These are phyloP conservation scores for Drosophila pandora DNA, from an alignment of 1,140 invertebrate species.

Conservation along the genomic window DNA sequence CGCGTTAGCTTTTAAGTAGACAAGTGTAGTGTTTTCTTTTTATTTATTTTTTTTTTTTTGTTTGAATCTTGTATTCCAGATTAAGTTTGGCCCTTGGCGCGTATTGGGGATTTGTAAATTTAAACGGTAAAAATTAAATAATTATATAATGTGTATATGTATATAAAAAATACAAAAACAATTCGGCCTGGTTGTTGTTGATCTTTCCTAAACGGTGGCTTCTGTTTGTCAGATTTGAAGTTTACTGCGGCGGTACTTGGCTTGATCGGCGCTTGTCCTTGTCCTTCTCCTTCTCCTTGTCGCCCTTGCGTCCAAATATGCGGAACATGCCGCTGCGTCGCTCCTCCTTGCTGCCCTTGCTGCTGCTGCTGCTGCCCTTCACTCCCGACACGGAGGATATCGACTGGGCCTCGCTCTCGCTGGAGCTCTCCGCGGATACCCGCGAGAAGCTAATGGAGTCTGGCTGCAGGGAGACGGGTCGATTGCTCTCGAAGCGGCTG, in stretches of 20 bases:
- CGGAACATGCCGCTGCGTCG: conserved; percentile 82
- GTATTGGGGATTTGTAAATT: conserved; percentile 13
- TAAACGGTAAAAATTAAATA: conserved; percentile 59
- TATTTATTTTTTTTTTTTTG: conserved; percentile 20
- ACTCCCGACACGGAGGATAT: conserved; percentile 81
- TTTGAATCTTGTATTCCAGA: conserved; percentile 24
- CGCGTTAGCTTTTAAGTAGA: conserved; percentile 55
- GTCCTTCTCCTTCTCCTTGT: conserved; percentile 81
- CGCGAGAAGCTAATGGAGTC: conserved; percentile 79
- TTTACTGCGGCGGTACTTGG: conserved; percentile 74
- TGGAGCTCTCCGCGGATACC: conserved; percentile 81
- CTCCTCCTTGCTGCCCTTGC: conserved; percentile 80
- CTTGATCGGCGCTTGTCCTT: conserved; percentile 79
- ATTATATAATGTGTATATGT: conserved; percentile 52
- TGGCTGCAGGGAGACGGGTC: conserved; percentile 79
- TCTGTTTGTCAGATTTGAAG: conserved; percentile 10
- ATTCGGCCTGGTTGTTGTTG: conserved; percentile 55
- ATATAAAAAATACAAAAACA: conserved; percentile 78
- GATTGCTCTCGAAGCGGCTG: conserved; percentile 73
- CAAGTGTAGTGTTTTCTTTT: conserved; percentile 43
- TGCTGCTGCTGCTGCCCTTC: conserved; percentile 79
- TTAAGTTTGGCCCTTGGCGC: conserved; percentile 35
- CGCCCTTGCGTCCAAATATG: conserved; percentile 81
- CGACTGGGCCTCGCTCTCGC: conserved; percentile 83
- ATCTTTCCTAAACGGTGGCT: conserved; percentile 32